phyloP scores from a whole-genome alignment of 2,888 invertebrate species.

The Folsomia manolachei region DNA sequence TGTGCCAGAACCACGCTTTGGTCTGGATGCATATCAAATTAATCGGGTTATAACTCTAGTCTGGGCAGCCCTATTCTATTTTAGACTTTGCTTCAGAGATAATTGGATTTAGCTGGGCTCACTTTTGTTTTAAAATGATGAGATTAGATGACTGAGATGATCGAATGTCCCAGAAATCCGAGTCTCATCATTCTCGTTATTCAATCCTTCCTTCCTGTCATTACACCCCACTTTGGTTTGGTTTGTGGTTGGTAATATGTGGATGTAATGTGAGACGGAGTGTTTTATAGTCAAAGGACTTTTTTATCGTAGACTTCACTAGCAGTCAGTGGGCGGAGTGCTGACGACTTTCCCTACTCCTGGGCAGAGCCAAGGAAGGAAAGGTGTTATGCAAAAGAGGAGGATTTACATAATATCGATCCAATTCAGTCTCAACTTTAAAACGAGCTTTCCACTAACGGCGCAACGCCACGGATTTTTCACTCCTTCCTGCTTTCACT shows the following conservation, averaged over 20 bases:
- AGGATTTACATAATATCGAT: conserved; percentile 51
- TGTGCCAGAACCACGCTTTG: conserved; percentile 4
- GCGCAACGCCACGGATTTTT: neutral
- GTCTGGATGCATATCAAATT: conserved; percentile 43
- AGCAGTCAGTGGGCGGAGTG: neutral
- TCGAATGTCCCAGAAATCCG: neutral
- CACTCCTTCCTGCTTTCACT: neutral
- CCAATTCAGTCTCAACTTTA: conserved; percentile 41
- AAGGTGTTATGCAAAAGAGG: conserved; percentile 50
- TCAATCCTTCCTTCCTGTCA: no score
- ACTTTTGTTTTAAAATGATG: neutral
- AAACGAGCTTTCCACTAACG: conserved; percentile 28
- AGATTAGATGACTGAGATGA: no score
- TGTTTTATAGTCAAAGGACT: no score
- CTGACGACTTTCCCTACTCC: conserved; percentile 15
- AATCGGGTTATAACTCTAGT: conserved; percentile 38
- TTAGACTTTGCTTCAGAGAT: neutral
- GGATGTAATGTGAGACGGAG: neutral
- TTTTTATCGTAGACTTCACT: no score
- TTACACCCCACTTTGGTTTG: no score
- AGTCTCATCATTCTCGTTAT: neutral
- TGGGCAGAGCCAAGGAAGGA: conserved; percentile 15
- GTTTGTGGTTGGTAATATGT: neutral
- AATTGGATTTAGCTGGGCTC: neutral
- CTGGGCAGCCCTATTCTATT: neutral